A percentile compares a stretch with the other conserved stretches of the same genome.
phyloP scores from a whole-genome alignment of 2,797 vertebrate genomes.

The Pipistrellus kuhlii region DNA sequence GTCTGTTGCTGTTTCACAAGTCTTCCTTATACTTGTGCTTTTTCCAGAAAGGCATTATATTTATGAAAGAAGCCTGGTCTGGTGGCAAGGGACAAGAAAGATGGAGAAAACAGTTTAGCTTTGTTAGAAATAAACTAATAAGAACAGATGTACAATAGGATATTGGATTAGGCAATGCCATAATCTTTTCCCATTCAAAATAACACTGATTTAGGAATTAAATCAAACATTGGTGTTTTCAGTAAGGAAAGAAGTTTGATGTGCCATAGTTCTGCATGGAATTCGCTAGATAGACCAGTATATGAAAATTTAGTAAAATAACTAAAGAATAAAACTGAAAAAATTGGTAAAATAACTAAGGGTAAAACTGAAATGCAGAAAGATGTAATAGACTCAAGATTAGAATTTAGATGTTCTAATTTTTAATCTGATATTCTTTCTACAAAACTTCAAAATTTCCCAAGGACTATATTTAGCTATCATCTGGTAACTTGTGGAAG shows the following conservation, averaged over 20 bases:
- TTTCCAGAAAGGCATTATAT: conserved; percentile 42
- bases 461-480: not conserved
- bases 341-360: not conserved
- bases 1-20: conserved; percentile 63
- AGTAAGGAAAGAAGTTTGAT: not conserved
- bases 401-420: not conserved
- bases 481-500: not conserved
- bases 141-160: not conserved
- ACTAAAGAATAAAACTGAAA: not conserved
- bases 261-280: not conserved
- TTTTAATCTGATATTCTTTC: not conserved
- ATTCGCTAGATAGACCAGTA: not conserved
- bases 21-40: conserved; percentile 24
- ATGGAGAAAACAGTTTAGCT: not conserved
- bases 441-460: not conserved
- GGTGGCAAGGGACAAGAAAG: conserved; percentile 10
- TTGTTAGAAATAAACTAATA: conserved; percentile 50
- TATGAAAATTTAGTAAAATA: not conserved
- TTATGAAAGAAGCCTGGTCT: conserved; percentile 33
- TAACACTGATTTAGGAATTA: not conserved
- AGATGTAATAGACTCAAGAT: not conserved
- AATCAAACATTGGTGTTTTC: not conserved
- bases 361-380: conserved; percentile 19
- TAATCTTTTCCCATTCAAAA: not conserved
- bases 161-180: not conserved